phyloP scores from a whole-genome alignment of 2,113 vertebrate species.

The Mungos mungo region DNA sequence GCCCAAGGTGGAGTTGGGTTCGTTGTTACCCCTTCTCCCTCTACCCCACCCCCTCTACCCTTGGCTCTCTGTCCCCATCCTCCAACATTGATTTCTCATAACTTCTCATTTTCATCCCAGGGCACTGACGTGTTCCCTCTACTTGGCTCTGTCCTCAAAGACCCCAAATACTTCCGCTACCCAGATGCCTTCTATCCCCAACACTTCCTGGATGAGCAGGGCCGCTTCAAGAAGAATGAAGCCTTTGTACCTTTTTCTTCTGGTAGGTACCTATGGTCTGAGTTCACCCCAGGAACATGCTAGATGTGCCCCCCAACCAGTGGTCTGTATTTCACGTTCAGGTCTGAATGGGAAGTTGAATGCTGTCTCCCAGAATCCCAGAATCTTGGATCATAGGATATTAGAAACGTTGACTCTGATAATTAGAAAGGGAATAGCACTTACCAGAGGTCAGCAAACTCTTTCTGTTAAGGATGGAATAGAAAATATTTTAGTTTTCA shows the following conservation, averaged over 20 bases:
- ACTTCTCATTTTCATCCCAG: conserved; percentile 41
- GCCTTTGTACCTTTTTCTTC: conserved; percentile 82
- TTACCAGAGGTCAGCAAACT: not conserved
- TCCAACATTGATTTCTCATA: not conserved
- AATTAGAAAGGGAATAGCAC: not conserved
- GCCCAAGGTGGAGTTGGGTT: conserved; percentile 74
- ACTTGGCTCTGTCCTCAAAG: conserved; percentile 79
- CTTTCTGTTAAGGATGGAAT: not conserved
- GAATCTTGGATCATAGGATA: not conserved
- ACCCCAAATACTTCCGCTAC: conserved; percentile 77
- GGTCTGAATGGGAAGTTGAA: not conserved
- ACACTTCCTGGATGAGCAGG: conserved; percentile 82
- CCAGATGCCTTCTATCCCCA: conserved; percentile 79
- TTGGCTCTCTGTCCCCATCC: fast-evolving
- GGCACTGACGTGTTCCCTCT: conserved; percentile 77
- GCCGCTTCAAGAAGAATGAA: conserved; percentile 81
- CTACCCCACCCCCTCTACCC: not conserved
- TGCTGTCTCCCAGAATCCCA: not conserved
- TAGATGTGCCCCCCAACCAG: not conserved
- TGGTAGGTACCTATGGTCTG: conserved; percentile 62
- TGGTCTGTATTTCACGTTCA: not conserved
- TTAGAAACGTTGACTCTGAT: not conserved
- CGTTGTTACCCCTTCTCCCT: not conserved
- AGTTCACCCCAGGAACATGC: not conserved
- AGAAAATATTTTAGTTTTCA: not conserved